Base-by-base conservation (phyloP, 2,888 invertebrate species). In the Adineta ricciae region DNA sequence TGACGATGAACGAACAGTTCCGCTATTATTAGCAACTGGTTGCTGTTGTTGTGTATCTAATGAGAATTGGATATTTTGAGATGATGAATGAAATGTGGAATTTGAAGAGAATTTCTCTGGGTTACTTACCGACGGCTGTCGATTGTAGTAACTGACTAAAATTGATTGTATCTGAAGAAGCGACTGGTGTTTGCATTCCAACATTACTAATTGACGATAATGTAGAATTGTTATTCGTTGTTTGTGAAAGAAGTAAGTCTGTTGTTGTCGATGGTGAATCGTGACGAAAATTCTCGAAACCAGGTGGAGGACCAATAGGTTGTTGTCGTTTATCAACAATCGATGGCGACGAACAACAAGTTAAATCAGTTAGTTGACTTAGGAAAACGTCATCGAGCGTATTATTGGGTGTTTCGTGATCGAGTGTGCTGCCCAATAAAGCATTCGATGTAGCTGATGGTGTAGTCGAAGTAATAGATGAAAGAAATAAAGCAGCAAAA, bases 131-230 rank as follows among this genome's bases (percentile, higher is more conserved):
- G 32, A 64, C 32, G 19, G 0, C 19, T 64, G 64, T 64, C 32
- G 64, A 64, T 64, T 64, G 32, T 41, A 78, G 41, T 78, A 78
- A 78, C 78, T 78, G 78, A 78, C 78, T 78, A 41, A 64, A 64
- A 64, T 41, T 78, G n/a, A 41, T 38, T 78, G 78, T 78, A 78
- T 78, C 78, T 78, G 78, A 78, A 41, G 78, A 41, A 19, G 64
- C 27, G 32, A 64, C 78, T n/a, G 78, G 9, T 78, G 78, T 78
- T 38, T 78, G 38, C 24, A n/a, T 41, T 11, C 24, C n/a, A 41
- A 8, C 41, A 41, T 64, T 64, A 64, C 64, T 64, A 32, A 41
- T n/a, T 41, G 78, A 24, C 41, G 78, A 78, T 78, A 78, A 36
- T 41, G 78, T n/a, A 14, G 78, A 36, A 64, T 32, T 64, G 19